Evolutionary conservation across 2,888 invertebrate genomes (phyloP).

Genomic region (Lasioglossum lativentre): DNA sequence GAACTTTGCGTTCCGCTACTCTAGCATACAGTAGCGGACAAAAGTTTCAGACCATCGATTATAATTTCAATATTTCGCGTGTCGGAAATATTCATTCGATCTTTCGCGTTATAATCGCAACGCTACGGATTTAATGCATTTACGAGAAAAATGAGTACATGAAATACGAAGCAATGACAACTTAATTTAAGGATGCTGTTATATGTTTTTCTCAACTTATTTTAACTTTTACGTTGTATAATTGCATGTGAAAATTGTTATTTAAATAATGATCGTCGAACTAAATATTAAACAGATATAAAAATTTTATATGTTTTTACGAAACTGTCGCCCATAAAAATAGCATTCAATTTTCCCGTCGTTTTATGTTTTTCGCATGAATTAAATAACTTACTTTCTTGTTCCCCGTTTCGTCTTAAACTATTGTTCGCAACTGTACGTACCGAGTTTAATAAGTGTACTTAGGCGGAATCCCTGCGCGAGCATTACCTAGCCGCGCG

Average conservation of each 20-base stretch:
- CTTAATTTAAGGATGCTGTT: too few species aligned
- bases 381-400: not conserved
- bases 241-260: too few species aligned
- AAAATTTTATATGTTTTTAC: too few species aligned
- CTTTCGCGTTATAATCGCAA: too few species aligned
- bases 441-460: slow-evolving; percentile 12
- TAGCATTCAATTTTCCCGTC: too few species aligned
- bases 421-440: not conserved
- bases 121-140: not conserved
- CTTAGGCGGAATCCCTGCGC: not conserved
- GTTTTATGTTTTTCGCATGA: not conserved
- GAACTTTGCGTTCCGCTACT: slow-evolving; percentile 1
- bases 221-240: too few species aligned
- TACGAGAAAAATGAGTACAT: not conserved
- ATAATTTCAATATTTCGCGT: not conserved
- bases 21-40: not conserved
- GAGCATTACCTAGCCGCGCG: not conserved
- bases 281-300: too few species aligned
- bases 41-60: not conserved
- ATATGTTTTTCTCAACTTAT: too few species aligned
- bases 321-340: too few species aligned
- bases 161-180: too few species aligned
- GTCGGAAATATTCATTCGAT: too few species aligned
- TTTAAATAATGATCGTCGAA: too few species aligned
- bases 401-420: not conserved